Percentiles rank a stretch among this genome's conserved stretches.
phyloP scores from a whole-genome alignment of 2,113 vertebrate species.

The Tachysurus fulvidraco region DNA sequence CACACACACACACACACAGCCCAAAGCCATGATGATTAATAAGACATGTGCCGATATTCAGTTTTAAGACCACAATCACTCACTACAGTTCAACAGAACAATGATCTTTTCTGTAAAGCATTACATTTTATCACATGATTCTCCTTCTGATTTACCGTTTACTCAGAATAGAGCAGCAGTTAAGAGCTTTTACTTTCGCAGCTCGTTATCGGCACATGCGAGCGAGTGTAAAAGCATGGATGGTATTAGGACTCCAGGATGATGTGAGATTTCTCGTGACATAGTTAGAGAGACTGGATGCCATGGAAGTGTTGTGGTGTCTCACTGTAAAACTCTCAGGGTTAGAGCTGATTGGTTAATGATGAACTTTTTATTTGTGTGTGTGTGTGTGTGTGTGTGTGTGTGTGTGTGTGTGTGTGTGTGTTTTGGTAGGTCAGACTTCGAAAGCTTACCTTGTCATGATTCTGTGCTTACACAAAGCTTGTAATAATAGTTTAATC shows the following conservation, averaged over 20 bases:
- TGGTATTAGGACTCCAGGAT: background rate
- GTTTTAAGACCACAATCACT: background rate
- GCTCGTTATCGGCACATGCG: background rate
- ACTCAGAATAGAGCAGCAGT: background rate
- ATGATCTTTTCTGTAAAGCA: background rate
- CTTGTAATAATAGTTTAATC: background rate
- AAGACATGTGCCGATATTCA: constrained; percentile 18
- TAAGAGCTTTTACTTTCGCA: background rate
- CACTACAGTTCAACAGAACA: background rate
- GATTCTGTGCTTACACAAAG: background rate
- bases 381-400: background rate
- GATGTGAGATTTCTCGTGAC: background rate
- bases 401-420: constrained; percentile 3
- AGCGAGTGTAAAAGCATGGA: background rate
- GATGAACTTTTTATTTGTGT: background rate
- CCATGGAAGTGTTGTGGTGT: background rate
- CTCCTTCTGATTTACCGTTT: background rate
- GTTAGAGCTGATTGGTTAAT: background rate
- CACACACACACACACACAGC: constrained; percentile 38
- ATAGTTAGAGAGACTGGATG: background rate
- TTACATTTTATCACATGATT: background rate
- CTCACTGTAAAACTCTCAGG: background rate
- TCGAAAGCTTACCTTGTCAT: background rate
- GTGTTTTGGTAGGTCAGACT: background rate
- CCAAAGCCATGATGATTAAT: constrained; percentile 51